These are phyloP conservation scores for Typhlichthys eigenmanni DNA, from an alignment of 2,797 vertebrate species.

Conservation along the genomic window DNA sequence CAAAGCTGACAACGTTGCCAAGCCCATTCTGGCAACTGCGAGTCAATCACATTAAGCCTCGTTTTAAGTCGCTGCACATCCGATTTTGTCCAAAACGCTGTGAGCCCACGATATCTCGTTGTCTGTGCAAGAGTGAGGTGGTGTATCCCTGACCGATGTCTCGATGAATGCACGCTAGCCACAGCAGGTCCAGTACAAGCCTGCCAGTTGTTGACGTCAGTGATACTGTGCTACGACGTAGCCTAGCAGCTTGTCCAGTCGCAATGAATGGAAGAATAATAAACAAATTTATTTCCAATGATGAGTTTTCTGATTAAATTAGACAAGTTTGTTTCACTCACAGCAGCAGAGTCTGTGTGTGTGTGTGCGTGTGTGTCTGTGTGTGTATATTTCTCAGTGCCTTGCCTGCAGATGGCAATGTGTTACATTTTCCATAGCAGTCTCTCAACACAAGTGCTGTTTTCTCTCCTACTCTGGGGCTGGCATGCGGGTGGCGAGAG, in stretches of 20 bases:
- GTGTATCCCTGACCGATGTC: conserved; percentile 6
- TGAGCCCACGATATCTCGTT: too few relatives aligned
- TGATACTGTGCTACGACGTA: neutral
- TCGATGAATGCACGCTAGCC: neutral
- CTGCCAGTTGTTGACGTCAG: conserved; percentile 11
- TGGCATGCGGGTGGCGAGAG: too few relatives aligned
- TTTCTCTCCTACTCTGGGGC: too few relatives aligned
- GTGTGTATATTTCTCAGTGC: neutral
- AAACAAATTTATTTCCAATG: conserved; percentile 60
- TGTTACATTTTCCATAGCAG: too few relatives aligned
- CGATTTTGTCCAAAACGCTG: too few relatives aligned
- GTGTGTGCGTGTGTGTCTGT: neutral
- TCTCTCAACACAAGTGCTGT: too few relatives aligned
- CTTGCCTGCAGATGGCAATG: too few relatives aligned
- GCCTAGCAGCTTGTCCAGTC: conserved; percentile 53
- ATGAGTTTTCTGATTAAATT: conserved; percentile 66
- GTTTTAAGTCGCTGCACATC: too few relatives aligned
- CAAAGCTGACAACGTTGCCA: too few relatives aligned
- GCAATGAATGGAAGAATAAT: conserved; percentile 54
- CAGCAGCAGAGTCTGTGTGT: conserved; percentile 29
- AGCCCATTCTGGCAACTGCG: too few relatives aligned
- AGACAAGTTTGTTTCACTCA: conserved; percentile 62
- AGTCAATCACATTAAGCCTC: too few relatives aligned
- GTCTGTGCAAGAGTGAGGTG: too few relatives aligned
- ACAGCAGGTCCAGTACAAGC: neutral